These are phyloP conservation scores for Melinaea marsaeus DNA, from an alignment of 2,888 invertebrate genomes.

Conservation along the genomic window DNA sequence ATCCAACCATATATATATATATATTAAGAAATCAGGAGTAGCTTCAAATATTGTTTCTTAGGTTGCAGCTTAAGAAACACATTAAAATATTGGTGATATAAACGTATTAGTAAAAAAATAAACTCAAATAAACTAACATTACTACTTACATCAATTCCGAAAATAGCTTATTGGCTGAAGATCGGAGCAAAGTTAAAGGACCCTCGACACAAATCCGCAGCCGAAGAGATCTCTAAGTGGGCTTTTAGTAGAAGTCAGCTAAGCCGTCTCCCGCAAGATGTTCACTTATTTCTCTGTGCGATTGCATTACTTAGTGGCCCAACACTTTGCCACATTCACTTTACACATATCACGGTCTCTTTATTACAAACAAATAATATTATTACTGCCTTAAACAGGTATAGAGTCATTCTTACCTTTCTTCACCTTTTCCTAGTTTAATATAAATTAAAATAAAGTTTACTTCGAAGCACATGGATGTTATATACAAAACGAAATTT, in stretches of 20 bases:
- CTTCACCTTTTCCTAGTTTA: too few species aligned
- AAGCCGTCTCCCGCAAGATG: constrained; percentile 71
- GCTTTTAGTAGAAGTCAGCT: constrained; percentile 75
- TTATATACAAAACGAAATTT: too few species aligned
- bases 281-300: constrained; percentile 67
- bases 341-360: constrained; percentile 24
- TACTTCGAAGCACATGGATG: too few species aligned
- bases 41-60: too few species aligned
- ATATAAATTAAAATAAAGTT: too few species aligned
- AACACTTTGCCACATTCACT: constrained; percentile 33
- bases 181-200: constrained; percentile 62
- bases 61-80: neutral
- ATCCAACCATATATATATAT: too few species aligned
- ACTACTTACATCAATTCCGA: constrained; percentile 45
- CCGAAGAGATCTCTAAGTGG: constrained; percentile 74
- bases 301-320: constrained; percentile 52
- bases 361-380: constrained; percentile 8
- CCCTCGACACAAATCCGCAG: constrained; percentile 68
- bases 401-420: too few species aligned
- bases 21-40: too few species aligned
- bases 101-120: constrained; percentile 15
- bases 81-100: neutral
- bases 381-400: neutral
- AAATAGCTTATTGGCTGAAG: constrained; percentile 67
- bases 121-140: constrained; percentile 30